Base-by-base conservation (phyloP, 2,888 invertebrate species). In the Drosophila heteroneura region DNA sequence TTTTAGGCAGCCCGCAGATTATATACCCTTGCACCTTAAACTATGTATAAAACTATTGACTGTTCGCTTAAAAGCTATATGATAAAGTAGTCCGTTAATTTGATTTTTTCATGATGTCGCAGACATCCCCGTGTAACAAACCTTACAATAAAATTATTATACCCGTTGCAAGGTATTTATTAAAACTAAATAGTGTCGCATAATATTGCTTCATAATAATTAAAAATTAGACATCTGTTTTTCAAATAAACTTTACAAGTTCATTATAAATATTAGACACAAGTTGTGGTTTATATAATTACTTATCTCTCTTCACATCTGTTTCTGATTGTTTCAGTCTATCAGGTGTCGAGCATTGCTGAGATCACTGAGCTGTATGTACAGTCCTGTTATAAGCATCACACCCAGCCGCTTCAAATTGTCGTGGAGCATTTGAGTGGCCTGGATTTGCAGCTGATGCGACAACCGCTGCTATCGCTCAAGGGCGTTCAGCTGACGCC, bases 341-440 rank as follows among this genome's bases (percentile, higher is more conserved):
- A 65, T 67, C 82, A 85, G 75, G 92, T 93, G 12, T 90, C 90
- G 37, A 93, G 90, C 85, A 95, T 95, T 47, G 95, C 96, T 76
- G 96, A 97, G 91, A 95, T 98, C 76, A 94, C 96, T 28, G 94
- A 95, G 49, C 95, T 96, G 44, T 98, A 98, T 93, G 94, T 95
- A 90, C 94, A 95, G 87, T 95, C 97, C 59, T 97, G 97, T 93
- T 94, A 95, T 76, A 95, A 95, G 90, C 96, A 97, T 94, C 94
- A 94, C 90, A 96, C 96, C 22, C 94, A 94, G 85, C 96, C 97
- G 61, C 94, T 97, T 82, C 95, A 95, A 79, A 94, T 94, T 59
- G 95, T 97, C 69, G 89, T 97, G 83, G 94, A 95, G 74, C 97
- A 97, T 92, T 94, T 97, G 82, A 95, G 96, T 94, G 96, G 76